Percentiles rank a stretch among this genome's conserved stretches.
Evolutionary conservation across 2,888 invertebrate species (phyloP).

Genomic region (Aporophyla nigra): DNA sequence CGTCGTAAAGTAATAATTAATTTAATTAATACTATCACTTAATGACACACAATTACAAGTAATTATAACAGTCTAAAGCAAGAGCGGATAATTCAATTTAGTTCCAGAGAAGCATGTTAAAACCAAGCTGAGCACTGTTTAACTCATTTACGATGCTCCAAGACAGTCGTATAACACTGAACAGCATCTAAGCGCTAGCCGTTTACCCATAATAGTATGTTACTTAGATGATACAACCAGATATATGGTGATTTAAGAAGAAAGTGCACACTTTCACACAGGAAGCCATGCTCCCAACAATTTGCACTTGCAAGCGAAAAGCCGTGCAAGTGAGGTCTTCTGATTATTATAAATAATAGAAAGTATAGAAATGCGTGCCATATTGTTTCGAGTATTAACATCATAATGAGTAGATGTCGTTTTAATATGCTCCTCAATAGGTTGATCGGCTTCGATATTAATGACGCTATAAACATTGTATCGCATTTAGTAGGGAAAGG

Average conservation of each 20-base stretch:
- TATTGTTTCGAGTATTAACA: constrained; percentile 58
- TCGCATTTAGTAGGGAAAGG: constrained; percentile 45
- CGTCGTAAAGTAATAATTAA: neutral
- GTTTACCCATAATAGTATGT: constrained; percentile 63
- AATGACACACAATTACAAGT: neutral
- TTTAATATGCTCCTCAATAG: constrained; percentile 49
- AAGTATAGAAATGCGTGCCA: constrained; percentile 63
- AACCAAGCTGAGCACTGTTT: constrained; percentile 5
- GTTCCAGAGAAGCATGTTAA: constrained; percentile 6
- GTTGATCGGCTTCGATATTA: constrained; percentile 34
- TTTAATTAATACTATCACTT: neutral
- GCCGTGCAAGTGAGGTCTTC: constrained; percentile 34
- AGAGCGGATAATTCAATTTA: neutral
- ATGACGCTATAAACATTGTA: constrained; percentile 52
- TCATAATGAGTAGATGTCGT: constrained; percentile 32
- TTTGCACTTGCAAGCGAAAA: constrained; percentile 70
- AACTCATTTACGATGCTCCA: constrained; percentile 28
- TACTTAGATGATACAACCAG: constrained; percentile 61
- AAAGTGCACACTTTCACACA: constrained; percentile 77
- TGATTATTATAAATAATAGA: constrained; percentile 74
- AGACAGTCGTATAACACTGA: constrained; percentile 32
- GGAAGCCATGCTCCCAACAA: constrained; percentile 72
- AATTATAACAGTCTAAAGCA: neutral
- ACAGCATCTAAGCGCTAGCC: constrained; percentile 42
- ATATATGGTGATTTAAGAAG: constrained; percentile 68